phyloP scores from a whole-genome alignment of 2,888 invertebrate genomes.

The Leptopilina drosophilae region DNA sequence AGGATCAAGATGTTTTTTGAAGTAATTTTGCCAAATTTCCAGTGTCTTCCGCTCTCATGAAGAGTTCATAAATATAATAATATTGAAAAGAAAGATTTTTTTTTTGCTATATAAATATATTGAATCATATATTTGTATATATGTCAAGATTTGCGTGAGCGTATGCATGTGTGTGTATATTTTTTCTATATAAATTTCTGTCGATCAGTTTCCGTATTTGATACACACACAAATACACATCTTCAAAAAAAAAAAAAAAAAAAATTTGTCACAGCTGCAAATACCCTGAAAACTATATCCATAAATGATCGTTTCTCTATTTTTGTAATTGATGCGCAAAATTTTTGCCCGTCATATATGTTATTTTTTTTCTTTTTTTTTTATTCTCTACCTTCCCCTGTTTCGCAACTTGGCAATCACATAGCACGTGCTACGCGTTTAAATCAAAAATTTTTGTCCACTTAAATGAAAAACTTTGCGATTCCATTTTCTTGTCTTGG shows the following conservation, averaged over 20 bases:
- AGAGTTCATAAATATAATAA: constrained; percentile 40
- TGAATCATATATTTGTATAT: constrained; percentile 48
- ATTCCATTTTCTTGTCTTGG: constrained; percentile 39
- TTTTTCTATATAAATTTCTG: constrained; percentile 55
- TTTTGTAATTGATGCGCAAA: constrained; percentile 27
- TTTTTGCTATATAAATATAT: constrained; percentile 27
- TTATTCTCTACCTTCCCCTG: not conserved
- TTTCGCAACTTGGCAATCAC: constrained; percentile 18
- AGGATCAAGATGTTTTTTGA: constrained; percentile 96
- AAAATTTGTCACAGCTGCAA: constrained; percentile 22
- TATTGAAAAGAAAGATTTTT: no score
- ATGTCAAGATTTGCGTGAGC: constrained; percentile 62
- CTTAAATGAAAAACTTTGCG: constrained; percentile 31
- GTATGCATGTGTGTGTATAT: constrained; percentile 70
- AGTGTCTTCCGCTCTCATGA: constrained; percentile 47
- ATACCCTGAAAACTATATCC: not conserved
- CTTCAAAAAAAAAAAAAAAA: not conserved
- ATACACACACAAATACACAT: constrained; percentile 13
- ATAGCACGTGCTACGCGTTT: constrained; percentile 33
- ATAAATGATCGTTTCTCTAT: constrained; percentile 12
- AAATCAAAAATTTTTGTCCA: constrained; percentile 29
- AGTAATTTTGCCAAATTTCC: constrained; percentile 80
- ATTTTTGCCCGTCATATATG: constrained; percentile 15
- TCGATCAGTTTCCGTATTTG: constrained; percentile 60
- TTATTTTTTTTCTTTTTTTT: not conserved